Evolutionary conservation across 2,113 vertebrate genomes (phyloP).

Genomic region (Aspiorhynchus laticeps): DNA sequence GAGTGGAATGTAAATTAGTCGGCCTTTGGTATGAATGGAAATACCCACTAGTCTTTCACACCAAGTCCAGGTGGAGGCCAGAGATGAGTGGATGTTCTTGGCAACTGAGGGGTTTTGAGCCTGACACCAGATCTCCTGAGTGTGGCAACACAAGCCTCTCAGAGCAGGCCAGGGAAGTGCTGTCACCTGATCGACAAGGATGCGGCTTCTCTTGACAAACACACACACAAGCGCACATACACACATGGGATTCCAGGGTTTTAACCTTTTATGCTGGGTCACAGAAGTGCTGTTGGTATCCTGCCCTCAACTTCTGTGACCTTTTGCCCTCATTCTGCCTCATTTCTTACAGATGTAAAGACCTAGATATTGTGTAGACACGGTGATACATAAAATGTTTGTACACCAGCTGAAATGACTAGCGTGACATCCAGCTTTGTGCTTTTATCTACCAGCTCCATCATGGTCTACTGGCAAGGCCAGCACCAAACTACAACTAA

Average conservation of each 20-base stretch:
- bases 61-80: not conserved
- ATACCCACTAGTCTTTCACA: slow-evolving; percentile 23
- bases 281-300: slow-evolving; percentile 10
- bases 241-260: slow-evolving; percentile 43
- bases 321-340: not conserved
- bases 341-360: not conserved
- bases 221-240: slow-evolving; percentile 32
- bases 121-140: slow-evolving; percentile 53
- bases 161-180: slow-evolving; percentile 43
- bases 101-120: slow-evolving; percentile 42
- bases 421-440: not conserved
- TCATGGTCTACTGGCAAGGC: not conserved
- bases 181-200: slow-evolving; percentile 54
- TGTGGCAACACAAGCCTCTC: slow-evolving; percentile 53
- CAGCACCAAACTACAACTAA: not conserved
- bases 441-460: not conserved
- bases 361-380: not conserved
- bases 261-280: slow-evolving; percentile 47
- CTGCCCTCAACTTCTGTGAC: slow-evolving; percentile 19
- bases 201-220: slow-evolving; percentile 30
- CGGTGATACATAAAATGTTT: not conserved
- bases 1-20: slow-evolving; percentile 13
- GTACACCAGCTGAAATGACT: not conserved
- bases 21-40: slow-evolving; percentile 24
- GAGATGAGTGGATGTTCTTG: slow-evolving; percentile 30